A percentile compares a stretch with the other conserved stretches of the same genome.
phyloP scores from a whole-genome alignment of 2,797 vertebrate genomes.

The Gorsachius magnificus region DNA sequence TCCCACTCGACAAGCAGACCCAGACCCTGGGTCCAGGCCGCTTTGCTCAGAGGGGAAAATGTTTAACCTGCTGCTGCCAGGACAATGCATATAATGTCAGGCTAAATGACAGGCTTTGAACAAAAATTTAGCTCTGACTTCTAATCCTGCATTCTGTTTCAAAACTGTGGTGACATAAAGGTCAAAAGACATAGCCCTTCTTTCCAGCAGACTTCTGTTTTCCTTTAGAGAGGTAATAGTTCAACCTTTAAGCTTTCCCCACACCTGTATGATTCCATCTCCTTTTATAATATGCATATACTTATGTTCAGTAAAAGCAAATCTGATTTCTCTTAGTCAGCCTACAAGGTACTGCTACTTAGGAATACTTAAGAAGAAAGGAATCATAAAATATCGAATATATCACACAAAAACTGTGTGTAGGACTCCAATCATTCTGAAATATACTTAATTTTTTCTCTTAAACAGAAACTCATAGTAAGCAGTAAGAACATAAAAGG shows the following conservation, averaged over 20 bases:
- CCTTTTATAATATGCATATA: background rate
- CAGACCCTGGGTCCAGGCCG: accelerated
- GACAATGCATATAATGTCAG: accelerated
- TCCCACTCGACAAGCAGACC: accelerated
- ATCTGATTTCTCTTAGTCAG: background rate
- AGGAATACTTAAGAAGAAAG: conserved; percentile 20
- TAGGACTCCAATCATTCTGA: background rate
- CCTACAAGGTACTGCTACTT: background rate
- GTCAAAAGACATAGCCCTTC: background rate
- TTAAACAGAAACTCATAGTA: conserved; percentile 25
- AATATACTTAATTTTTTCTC: background rate
- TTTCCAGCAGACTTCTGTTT: background rate
- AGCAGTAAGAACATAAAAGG: conserved; percentile 38
- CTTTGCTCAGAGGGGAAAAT: background rate
- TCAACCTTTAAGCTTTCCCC: background rate
- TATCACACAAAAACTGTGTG: background rate
- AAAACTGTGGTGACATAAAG: background rate
- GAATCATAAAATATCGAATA: conserved; percentile 34
- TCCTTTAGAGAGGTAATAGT: background rate
- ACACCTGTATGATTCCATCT: background rate
- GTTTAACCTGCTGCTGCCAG: background rate
- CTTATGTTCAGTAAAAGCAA: background rate
- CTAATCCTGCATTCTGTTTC: background rate
- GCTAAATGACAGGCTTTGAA: background rate
- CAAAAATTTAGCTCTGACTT: background rate